Base-by-base conservation (phyloP, 2,888 invertebrate species). In the Mystacides longicornis region DNA sequence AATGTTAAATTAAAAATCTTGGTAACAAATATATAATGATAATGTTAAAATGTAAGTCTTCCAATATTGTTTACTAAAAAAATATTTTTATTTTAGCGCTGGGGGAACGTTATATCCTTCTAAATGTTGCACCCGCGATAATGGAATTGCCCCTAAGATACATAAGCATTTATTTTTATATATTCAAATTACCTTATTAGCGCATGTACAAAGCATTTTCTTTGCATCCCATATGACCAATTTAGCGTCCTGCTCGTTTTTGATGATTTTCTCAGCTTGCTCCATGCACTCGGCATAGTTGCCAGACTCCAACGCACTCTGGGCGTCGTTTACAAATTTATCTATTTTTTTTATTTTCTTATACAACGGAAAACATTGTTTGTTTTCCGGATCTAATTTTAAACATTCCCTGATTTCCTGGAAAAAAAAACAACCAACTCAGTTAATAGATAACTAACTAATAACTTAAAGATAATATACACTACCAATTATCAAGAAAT, bases 341-440 rank as follows among this genome's bases (percentile, higher is more conserved):
- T 90, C 92, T 14, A 99, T 81, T 69, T 96, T 95, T 69, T 95
- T 95, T 27, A 98, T 78, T 69, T 90, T 92, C 71, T 98, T 99
- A 77, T 99, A 99, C 67, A 95, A 87, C 19, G 90, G 86, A 72
- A 95, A 95, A 72, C 98, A 99, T 65, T 87, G 81, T 73, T 94
- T 93, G 74, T 99, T 96, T 65, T 99, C 99, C 0, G 97, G 97
- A 72, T 99, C 98, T 43, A 97, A 76, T 69, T 92, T 95, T 18
- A 99, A 79, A 70, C 99, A 99, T 71, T 99, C 97, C 19, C 99
- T 85, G 62, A 99, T 87, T 73, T 97, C 93, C 73, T 77, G 19
- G 45, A 46, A 56, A 23, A 22, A 52, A 22, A 19, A 3, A 52
- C 1, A 52, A 37, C 21, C n/a, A n/a, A n/a, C n/a, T n/a, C n/a